A percentile compares a stretch with the other conserved stretches of the same genome.
These are phyloP conservation scores for Ceratina australensis DNA, from an alignment of 1,140 invertebrate species.

Conservation along the genomic window DNA sequence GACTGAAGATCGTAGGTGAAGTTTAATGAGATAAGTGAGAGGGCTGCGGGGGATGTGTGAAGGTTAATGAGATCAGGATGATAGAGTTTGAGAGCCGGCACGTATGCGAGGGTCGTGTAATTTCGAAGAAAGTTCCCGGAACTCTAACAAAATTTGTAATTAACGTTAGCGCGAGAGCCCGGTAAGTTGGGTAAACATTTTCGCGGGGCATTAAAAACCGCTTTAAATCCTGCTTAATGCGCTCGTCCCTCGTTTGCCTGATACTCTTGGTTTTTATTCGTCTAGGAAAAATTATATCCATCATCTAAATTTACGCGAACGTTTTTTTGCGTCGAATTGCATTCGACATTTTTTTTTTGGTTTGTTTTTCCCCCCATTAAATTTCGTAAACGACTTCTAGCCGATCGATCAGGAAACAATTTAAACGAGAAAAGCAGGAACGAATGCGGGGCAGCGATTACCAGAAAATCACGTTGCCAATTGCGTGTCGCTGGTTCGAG, in stretches of 20 bases:
- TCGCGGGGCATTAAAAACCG: neutral
- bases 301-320: neutral
- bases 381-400: conserved; percentile 5
- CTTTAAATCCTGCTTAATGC: neutral
- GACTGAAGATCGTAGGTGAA: neutral
- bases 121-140: neutral
- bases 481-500: conserved; percentile 53
- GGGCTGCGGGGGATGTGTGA: neutral
- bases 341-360: no score
- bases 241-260: neutral
- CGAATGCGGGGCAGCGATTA: conserved; percentile 51
- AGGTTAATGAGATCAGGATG: neutral
- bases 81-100: neutral
- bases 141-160: neutral
- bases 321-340: neutral
- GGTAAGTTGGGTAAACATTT: neutral
- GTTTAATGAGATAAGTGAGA: neutral
- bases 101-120: neutral
- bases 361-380: neutral
- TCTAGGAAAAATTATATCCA: neutral
- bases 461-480: conserved; percentile 56
- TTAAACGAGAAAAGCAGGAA: conserved; percentile 24
- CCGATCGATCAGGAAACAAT: conserved; percentile 25
- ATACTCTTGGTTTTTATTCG: no score
- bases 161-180: neutral